phyloP scores from a whole-genome alignment of 2,797 vertebrate genomes.

The Zalophus californianus region DNA sequence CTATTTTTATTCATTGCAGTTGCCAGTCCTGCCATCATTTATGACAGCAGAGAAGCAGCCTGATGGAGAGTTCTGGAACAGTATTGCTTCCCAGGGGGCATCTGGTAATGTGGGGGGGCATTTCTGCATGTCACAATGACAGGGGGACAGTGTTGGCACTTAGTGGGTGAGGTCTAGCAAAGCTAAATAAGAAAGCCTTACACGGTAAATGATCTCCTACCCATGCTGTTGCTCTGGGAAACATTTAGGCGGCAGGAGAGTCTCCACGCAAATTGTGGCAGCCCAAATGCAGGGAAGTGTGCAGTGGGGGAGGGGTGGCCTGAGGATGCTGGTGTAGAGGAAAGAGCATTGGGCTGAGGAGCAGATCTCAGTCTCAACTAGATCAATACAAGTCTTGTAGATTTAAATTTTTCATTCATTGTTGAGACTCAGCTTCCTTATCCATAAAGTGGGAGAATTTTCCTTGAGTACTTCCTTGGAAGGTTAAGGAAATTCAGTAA shows the following conservation, averaged over 20 bases:
- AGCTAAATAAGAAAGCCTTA: background rate
- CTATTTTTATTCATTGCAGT: background rate
- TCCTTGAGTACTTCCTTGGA: background rate
- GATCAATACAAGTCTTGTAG: background rate
- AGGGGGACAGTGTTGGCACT: background rate
- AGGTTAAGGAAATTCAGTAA: constrained; percentile 28
- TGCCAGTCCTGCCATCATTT: background rate
- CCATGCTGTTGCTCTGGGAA: background rate
- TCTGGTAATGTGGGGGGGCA: too few species aligned
- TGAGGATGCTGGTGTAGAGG: background rate
- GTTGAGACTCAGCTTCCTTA: constrained; percentile 30
- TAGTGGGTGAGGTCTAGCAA: background rate
- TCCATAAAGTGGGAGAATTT: background rate
- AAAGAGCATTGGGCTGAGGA: background rate
- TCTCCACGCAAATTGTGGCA: background rate
- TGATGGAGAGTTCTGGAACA: background rate
- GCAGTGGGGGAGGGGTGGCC: too few species aligned
- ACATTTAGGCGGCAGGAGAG: background rate
- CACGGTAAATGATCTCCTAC: background rate
- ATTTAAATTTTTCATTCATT: background rate
- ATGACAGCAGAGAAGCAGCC: background rate
- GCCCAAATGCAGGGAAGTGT: background rate
- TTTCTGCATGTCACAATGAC: background rate
- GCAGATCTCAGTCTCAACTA: background rate
- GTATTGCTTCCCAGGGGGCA: background rate